These are phyloP conservation scores for Epinotia bilunana DNA, from an alignment of 2,888 invertebrate species.

Conservation along the genomic window DNA sequence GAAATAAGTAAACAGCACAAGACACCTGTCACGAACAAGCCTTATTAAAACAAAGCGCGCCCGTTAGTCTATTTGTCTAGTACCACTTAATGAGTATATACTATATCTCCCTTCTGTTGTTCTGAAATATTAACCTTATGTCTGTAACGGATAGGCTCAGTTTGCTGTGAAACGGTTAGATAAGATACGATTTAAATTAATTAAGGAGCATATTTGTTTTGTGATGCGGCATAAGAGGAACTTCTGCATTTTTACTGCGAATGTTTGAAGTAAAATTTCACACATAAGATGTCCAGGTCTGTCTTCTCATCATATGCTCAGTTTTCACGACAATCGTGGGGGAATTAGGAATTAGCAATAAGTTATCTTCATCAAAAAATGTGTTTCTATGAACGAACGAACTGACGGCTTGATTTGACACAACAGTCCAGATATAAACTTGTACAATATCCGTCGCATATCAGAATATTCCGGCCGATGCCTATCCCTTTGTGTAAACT, in stretches of 20 bases:
- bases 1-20: constrained; percentile 28
- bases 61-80: constrained; percentile 37
- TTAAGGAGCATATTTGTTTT: constrained; percentile 2
- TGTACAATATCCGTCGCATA: too few species aligned
- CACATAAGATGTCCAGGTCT: neutral
- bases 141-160: neutral
- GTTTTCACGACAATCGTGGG: too few species aligned
- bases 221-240: constrained; percentile 26
- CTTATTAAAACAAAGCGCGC: constrained; percentile 38
- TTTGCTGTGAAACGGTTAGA: neutral
- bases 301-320: neutral
- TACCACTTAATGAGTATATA: neutral
- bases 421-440: too few species aligned
- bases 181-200: constrained; percentile 2
- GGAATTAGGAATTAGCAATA: too few species aligned
- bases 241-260: constrained; percentile 32
- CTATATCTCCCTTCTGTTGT: neutral
- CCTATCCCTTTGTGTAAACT: neutral
- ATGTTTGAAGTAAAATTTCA: constrained; percentile 33
- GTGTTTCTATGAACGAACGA: too few species aligned
- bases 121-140: constrained; percentile 16
- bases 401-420: too few species aligned
- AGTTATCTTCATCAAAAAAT: too few species aligned
- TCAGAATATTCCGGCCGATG: too few species aligned
- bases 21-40: constrained; percentile 37